Evolutionary conservation across 2,797 vertebrate species (phyloP).

Genomic region (Furcifer pardalis): DNA sequence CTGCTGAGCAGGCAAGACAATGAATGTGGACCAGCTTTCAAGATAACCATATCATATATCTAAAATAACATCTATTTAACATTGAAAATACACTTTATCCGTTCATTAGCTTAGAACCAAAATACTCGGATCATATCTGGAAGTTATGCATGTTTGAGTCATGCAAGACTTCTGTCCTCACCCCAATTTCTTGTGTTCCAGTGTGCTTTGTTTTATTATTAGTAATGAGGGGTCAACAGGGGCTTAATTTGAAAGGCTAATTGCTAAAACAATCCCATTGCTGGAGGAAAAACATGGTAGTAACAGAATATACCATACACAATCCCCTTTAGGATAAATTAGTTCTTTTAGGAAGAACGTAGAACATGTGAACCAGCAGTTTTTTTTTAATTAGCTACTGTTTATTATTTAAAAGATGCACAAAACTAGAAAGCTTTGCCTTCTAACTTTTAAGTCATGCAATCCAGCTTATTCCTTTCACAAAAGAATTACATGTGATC

Average conservation of each 20-base stretch:
- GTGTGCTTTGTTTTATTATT: too few relatives aligned
- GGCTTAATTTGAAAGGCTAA: too few relatives aligned
- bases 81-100: background rate
- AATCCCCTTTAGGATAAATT: too few relatives aligned
- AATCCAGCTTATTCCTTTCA: background rate
- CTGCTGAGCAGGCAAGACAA: background rate
- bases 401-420: background rate
- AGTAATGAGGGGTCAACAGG: too few relatives aligned
- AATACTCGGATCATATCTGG: too few relatives aligned
- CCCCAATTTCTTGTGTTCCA: too few relatives aligned
- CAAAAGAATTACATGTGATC: background rate
- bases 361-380: background rate
- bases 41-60: background rate
- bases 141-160: too few relatives aligned
- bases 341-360: background rate
- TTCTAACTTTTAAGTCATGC: background rate
- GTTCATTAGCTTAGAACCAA: background rate
- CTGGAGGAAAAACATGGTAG: too few relatives aligned
- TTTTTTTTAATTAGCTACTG: background rate
- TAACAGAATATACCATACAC: too few relatives aligned
- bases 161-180: too few relatives aligned
- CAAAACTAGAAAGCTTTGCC: background rate
- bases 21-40: background rate
- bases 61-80: background rate
- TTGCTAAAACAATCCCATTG: too few relatives aligned